These are phyloP conservation scores for Panorpa germanica DNA, from an alignment of 2,888 invertebrate species.

Conservation along the genomic window DNA sequence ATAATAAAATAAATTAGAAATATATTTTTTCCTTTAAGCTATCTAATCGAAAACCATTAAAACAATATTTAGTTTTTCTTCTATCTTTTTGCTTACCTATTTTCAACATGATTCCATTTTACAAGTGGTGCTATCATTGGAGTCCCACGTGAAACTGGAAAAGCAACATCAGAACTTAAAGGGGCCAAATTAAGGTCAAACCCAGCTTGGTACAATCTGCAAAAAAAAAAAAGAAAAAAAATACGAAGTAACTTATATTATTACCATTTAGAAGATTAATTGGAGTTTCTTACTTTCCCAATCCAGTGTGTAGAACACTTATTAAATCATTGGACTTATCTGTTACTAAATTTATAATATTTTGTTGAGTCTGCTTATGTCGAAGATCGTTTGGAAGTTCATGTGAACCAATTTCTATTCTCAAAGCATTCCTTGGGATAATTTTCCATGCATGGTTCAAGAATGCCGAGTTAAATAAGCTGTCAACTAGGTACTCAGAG, in stretches of 20 bases:
- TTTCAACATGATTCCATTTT: conserved; percentile 73
- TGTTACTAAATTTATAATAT: too few relatives aligned
- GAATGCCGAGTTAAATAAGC: conserved; percentile 48
- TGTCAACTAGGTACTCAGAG: conserved; percentile 69
- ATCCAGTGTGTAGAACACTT: too few relatives aligned
- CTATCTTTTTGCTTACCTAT: conserved; percentile 44
- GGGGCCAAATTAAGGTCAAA: conserved; percentile 51
- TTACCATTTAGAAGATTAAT: background rate
- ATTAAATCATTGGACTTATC: too few relatives aligned
- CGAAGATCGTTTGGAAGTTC: too few relatives aligned
- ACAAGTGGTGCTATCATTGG: conserved; percentile 67
- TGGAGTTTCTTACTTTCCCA: conserved; percentile 37
- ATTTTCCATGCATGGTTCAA: conserved; percentile 68
- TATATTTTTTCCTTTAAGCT: too few relatives aligned
- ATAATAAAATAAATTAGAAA: too few relatives aligned
- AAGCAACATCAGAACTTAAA: conserved; percentile 55
- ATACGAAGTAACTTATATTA: background rate
- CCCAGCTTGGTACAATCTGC: conserved; percentile 59
- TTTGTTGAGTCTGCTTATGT: too few relatives aligned
- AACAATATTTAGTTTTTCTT: too few relatives aligned
- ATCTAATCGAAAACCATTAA: too few relatives aligned
- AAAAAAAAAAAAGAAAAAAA: conserved; percentile 16
- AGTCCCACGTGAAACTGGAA: conserved; percentile 75
- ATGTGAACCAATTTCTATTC: conserved; percentile 82
- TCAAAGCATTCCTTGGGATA: conserved; percentile 64